Evolutionary conservation across 2,888 invertebrate genomes (phyloP), one percentile per base, ranked within the genome.

Genomic region (Auanema sp.): DNA sequence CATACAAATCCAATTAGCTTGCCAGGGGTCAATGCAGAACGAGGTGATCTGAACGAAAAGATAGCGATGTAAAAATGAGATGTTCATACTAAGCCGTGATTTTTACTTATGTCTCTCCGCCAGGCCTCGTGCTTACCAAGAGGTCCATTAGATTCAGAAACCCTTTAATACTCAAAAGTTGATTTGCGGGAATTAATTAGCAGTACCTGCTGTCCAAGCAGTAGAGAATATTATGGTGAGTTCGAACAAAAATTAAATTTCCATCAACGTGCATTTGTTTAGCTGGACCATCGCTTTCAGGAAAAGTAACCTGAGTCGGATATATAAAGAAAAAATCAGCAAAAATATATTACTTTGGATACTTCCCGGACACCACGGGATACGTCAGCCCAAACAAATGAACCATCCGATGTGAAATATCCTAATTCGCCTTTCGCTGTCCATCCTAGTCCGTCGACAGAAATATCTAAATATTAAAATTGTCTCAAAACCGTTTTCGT

Each of bases 1-100:
- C 24, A 81, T 51, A 0, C 75, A 66, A 79, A 81, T 79, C 80
- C 80, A 80, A 41, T 74, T 68, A 24, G 78, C 68, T 47, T 72
- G 77, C 63, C 72, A 62, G 10, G 79, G 72, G 66, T 80, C 80
- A n/a, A 80, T 69, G 12, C 77, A 65, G 41, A 77, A 76, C 3
- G 75, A 68, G 16, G 78, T 77, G 33, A 79, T 65, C 24, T 60
- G 24, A 21, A 53, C 50, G 14, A 3, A 33, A n/a, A 16, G 18
- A 52, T 58, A 4, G 55, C 10, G 8, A 23, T 58, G 16, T 33
- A 21, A 60, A 23, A 5, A 33, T n/a, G 11, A 25, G 5, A 6
- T 21, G 14, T 25, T 24, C 58, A 4, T 41, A 60, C 59, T 44
- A 68, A 42, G n/a, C 74, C 74, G 40, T 72, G 55, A 16, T n/a